Percentiles rank a stretch among this genome's conserved stretches.
Conservation (phyloP, 2,113 vertebrate genomes). For the Odocoileus virginianus region DNA sequence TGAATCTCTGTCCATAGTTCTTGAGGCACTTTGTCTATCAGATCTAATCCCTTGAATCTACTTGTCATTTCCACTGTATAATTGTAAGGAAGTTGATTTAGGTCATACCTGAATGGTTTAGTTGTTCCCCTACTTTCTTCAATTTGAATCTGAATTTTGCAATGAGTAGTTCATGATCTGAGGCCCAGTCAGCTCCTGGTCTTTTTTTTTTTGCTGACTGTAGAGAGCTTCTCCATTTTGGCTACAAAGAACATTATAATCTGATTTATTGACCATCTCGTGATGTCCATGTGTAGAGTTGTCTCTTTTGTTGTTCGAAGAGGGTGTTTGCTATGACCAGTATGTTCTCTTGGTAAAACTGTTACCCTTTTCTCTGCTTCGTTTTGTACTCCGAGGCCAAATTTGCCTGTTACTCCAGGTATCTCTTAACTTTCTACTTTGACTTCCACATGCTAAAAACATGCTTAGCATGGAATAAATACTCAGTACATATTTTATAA, state of each 20-base stretch:
- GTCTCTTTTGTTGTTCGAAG: background rate
- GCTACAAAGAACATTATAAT: background rate
- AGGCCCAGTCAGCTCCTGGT: background rate
- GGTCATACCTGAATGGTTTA: background rate
- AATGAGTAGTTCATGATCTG: background rate
- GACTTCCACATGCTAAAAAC: background rate
- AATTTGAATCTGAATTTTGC: background rate
- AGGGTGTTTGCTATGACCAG: background rate
- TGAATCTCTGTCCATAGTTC: background rate
- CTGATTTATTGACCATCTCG: background rate
- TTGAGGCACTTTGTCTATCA: background rate
- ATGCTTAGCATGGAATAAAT: background rate
- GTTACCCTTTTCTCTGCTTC: background rate
- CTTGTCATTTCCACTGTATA: background rate
- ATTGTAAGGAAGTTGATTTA: background rate
- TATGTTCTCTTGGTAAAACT: background rate
- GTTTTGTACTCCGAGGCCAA: background rate
- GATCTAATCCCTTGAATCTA: background rate
- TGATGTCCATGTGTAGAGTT: background rate
- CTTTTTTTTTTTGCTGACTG: background rate
- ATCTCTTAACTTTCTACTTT: background rate
- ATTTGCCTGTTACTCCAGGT: background rate
- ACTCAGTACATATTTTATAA: background rate
- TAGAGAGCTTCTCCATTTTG: background rate
- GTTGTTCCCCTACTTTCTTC: background rate